These are phyloP conservation scores for Cettia cetti DNA, from an alignment of 2,113 vertebrate species.

Conservation along the genomic window DNA sequence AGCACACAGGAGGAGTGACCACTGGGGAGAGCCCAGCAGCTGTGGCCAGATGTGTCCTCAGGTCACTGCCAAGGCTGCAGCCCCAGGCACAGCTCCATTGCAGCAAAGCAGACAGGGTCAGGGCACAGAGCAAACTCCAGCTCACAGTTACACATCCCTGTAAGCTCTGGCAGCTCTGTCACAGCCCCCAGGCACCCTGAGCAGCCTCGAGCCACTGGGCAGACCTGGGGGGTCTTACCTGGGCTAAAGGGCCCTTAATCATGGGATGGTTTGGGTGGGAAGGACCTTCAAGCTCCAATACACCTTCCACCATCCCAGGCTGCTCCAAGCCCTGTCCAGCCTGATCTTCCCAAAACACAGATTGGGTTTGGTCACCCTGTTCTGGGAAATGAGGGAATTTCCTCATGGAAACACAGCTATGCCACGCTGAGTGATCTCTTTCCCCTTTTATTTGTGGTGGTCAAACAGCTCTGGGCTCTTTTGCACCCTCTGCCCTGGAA, in stretches of 20 bases:
- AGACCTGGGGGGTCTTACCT: background rate
- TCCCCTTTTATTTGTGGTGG: background rate
- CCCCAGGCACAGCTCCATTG: background rate
- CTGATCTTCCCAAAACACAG: background rate
- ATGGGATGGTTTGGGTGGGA: background rate
- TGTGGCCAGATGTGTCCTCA: background rate
- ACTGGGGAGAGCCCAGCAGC: background rate
- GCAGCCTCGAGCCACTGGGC: background rate
- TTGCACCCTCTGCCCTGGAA: background rate
- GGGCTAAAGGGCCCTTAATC: background rate
- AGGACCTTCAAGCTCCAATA: background rate
- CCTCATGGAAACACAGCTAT: fast-evolving
- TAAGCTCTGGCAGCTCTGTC: background rate
- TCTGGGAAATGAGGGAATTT: background rate
- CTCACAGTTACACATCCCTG: background rate
- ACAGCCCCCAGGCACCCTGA: background rate
- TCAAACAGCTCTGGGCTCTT: background rate
- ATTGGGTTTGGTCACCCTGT: background rate
- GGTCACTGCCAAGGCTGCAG: background rate
- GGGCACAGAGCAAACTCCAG: background rate
- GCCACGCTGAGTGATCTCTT: background rate
- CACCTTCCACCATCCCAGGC: background rate
- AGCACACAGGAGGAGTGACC: background rate
- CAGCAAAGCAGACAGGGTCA: constrained; percentile 10
- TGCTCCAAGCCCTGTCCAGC: background rate